Percentiles rank a stretch among this genome's conserved stretches.
These are phyloP conservation scores for Drosophila insularis DNA, from an alignment of 1,140 invertebrate genomes.

Conservation along the genomic window DNA sequence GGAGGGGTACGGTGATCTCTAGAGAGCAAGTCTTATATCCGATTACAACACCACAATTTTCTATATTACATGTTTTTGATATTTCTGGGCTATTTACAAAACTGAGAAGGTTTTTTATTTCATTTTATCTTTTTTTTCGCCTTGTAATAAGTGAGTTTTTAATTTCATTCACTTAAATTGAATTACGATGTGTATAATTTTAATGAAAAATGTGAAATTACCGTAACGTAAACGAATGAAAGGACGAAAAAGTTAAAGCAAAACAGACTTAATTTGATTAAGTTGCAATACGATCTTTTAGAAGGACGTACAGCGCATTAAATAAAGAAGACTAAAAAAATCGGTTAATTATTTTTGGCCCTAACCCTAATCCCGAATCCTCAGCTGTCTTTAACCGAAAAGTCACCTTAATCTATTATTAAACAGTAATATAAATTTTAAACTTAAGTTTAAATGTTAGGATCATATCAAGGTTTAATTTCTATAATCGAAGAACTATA, in stretches of 20 bases:
- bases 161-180: slow-evolving; percentile 49
- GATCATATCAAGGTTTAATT: no score
- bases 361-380: no score
- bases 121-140: slow-evolving; percentile 18
- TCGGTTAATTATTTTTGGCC: no score
- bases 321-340: no score
- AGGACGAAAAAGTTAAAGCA: background rate
- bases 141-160: slow-evolving; percentile 36
- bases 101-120: slow-evolving; percentile 39
- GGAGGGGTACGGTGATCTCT: slow-evolving; percentile 39
- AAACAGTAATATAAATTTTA: no score
- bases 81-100: slow-evolving; percentile 17
- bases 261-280: background rate
- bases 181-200: background rate
- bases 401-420: no score
- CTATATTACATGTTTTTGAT: slow-evolving; percentile 21
- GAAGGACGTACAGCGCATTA: no score
- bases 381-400: no score
- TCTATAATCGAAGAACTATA: no score
- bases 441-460: no score
- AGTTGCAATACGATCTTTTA: background rate
- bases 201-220: background rate
- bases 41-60: slow-evolving; percentile 73
- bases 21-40: slow-evolving; percentile 72
- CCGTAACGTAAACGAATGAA: background rate